Evolutionary conservation across 1,140 invertebrate species (phyloP).

Genomic region (Asobara japonica): DNA sequence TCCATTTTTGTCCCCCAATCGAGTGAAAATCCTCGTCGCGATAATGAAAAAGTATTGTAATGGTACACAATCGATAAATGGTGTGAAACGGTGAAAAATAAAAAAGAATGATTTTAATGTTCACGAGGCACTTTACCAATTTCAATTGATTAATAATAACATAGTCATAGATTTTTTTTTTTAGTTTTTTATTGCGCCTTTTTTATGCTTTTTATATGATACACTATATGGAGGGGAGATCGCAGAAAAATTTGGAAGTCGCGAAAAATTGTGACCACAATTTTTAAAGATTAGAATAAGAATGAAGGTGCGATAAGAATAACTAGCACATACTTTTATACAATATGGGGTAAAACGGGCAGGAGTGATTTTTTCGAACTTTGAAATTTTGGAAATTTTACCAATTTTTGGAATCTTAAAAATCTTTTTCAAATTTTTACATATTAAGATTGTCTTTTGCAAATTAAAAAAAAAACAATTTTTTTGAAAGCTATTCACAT

Average conservation of each 20-base stretch:
- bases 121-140: constrained; percentile 33
- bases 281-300: too few species aligned
- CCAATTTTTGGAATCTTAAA: too few species aligned
- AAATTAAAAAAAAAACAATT: too few species aligned
- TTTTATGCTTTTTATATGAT: constrained; percentile 6
- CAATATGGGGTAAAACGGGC: too few species aligned
- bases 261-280: too few species aligned
- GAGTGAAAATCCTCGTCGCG: constrained; percentile 20
- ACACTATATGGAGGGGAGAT: not conserved
- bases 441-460: too few species aligned
- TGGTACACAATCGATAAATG: not conserved
- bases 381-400: too few species aligned
- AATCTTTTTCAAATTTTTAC: too few species aligned
- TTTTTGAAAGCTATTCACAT: too few species aligned
- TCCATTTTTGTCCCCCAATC: not conserved
- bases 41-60: not conserved
- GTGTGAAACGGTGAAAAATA: not conserved
- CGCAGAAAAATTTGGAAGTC: not conserved
- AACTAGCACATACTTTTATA: too few species aligned
- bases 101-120: not conserved
- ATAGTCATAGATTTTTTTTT: constrained; percentile 2
- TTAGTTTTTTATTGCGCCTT: not conserved
- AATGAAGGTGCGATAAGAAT: too few species aligned
- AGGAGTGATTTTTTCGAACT: too few species aligned
- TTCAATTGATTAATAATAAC: constrained; percentile 1